These are phyloP conservation scores for Microplitis manilae DNA, from an alignment of 2,888 invertebrate species.

Conservation along the genomic window DNA sequence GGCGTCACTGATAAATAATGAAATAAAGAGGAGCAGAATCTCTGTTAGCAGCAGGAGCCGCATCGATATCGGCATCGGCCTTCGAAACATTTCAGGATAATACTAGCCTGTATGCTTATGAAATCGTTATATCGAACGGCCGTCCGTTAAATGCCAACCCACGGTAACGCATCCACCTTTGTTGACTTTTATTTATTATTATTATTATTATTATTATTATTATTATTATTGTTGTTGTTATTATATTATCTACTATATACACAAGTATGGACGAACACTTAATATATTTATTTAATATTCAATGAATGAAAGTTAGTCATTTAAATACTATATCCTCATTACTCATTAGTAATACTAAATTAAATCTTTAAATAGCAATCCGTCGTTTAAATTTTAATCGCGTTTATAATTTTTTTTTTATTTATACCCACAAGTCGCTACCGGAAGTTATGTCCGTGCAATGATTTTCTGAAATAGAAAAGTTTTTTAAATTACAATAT, in stretches of 20 bases:
- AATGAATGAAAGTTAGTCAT: background rate
- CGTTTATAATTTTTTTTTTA: background rate
- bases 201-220: background rate
- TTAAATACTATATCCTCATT: background rate
- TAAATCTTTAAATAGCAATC: background rate
- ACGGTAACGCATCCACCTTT: slow-evolving; percentile 10
- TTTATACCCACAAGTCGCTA: background rate
- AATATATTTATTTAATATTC: background rate
- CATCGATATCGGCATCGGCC: slow-evolving; percentile 44
- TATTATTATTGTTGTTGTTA: no score
- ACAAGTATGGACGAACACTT: slow-evolving; percentile 25
- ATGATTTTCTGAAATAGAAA: background rate
- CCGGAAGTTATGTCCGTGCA: background rate
- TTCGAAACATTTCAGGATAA: slow-evolving; percentile 1
- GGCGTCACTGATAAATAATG: slow-evolving; percentile 49
- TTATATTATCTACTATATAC: slow-evolving; percentile 5
- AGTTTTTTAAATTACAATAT: background rate
- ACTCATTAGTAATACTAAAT: background rate
- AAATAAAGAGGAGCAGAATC: slow-evolving; percentile 43
- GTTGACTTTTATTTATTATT: slow-evolving; percentile 16
- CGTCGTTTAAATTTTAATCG: background rate
- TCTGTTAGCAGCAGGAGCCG: slow-evolving; percentile 46
- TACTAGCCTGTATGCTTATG: background rate
- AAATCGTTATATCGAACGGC: background rate
- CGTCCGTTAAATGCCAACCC: background rate